phyloP scores from a whole-genome alignment of 1,140 invertebrate genomes.

The Frieseomelitta varia region DNA sequence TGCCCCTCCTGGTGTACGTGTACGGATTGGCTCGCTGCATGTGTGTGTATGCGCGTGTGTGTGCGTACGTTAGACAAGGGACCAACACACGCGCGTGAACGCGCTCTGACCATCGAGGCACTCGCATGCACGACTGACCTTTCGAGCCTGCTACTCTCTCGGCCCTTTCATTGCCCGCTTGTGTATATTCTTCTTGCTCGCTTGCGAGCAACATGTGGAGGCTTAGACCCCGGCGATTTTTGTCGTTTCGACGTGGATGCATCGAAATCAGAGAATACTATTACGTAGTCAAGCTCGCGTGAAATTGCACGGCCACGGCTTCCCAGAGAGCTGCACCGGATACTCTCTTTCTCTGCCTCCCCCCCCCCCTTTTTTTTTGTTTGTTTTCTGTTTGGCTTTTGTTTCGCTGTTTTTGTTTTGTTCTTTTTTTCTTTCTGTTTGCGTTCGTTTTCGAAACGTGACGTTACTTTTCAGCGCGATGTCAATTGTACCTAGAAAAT shows the following conservation, averaged over 20 bases:
- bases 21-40: neutral
- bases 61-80: neutral
- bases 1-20: neutral
- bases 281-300: neutral
- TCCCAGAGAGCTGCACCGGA: no score
- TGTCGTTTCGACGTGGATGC: conserved; percentile 18
- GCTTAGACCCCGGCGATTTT: conserved; percentile 26
- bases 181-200: conserved; percentile 1
- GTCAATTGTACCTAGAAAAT: neutral
- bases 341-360: neutral
- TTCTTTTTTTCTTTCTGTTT: neutral
- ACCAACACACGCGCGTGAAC: neutral
- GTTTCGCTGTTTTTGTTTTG: neutral
- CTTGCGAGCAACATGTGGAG: conserved; percentile 33
- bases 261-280: conserved; percentile 30
- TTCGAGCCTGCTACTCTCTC: conserved; percentile 10
- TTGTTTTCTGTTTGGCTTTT: neutral
- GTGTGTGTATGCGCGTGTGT: no score
- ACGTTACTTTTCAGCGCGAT: no score
- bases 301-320: neutral
- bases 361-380: neutral
- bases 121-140: conserved; percentile 49
- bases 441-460: neutral
- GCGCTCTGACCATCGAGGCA: conserved; percentile 19
- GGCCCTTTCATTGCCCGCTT: conserved; percentile 52